phyloP scores from a whole-genome alignment of 2,888 invertebrate genomes.

The Sarcophaga subvicina region DNA sequence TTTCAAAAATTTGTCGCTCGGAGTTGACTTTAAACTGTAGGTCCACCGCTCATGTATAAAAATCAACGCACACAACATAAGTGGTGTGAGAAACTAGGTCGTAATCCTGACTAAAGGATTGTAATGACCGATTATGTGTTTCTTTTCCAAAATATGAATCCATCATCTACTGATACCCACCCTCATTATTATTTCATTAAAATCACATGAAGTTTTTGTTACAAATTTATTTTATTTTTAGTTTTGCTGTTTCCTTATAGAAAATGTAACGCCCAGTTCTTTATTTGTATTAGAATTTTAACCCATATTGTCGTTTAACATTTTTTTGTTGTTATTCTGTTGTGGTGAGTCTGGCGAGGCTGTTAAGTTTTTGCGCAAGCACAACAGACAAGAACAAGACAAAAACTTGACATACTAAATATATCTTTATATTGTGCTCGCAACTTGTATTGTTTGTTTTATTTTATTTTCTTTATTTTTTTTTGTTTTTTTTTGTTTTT shows the following conservation, averaged over 20 bases:
- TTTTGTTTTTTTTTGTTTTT: background rate
- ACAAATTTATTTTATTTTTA: background rate
- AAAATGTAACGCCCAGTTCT: slow-evolving; percentile 35
- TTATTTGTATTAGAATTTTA: background rate
- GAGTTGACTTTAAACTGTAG: no score
- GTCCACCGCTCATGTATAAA: no score
- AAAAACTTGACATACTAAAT: slow-evolving; percentile 65
- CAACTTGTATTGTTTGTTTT: background rate
- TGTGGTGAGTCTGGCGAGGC: slow-evolving; percentile 1
- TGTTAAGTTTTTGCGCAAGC: slow-evolving; percentile 8
- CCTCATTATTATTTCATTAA: slow-evolving; percentile 15
- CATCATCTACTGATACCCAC: no score
- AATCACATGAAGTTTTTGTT: slow-evolving; percentile 1
- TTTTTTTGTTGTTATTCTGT: no score
- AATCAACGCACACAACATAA: no score
- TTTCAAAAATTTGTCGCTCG: no score
- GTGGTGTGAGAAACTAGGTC: no score
- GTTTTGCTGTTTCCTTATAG: slow-evolving; percentile 38
- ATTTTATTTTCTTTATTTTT: background rate
- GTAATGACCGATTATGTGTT: no score
- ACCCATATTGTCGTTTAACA: background rate
- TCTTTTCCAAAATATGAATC: no score
- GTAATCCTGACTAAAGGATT: no score
- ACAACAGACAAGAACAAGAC: slow-evolving; percentile 66
- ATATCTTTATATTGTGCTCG: background rate